Conservation (phyloP, 2,888 invertebrate species). For the Noctua janthina region DNA sequence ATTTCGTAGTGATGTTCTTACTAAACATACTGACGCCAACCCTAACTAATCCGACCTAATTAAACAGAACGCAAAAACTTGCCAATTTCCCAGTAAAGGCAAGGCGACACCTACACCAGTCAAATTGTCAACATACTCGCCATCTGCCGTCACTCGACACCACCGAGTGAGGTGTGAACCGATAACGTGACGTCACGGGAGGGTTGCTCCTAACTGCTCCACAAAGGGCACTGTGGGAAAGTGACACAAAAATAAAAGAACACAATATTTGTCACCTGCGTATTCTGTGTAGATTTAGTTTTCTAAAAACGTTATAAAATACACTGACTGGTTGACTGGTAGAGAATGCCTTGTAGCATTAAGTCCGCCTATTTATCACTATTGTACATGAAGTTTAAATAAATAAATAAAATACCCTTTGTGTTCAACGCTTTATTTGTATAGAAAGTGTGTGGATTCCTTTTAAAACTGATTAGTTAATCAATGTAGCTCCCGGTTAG, state of each 20-base stretch:
- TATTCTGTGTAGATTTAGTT: background rate
- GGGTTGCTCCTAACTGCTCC: conserved; percentile 21
- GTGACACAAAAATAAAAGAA: conserved; percentile 16
- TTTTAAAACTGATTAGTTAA: background rate
- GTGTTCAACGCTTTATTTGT: too few relatives aligned
- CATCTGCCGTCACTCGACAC: conserved; percentile 63
- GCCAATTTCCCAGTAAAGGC: conserved; percentile 43
- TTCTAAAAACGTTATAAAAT: background rate
- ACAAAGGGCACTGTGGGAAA: conserved; percentile 11
- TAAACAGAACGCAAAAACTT: conserved; percentile 50
- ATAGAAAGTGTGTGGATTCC: too few relatives aligned
- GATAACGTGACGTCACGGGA: conserved; percentile 60
- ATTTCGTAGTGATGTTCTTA: background rate
- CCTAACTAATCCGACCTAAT: conserved; percentile 38
- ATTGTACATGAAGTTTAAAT: too few relatives aligned
- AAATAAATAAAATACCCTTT: too few relatives aligned
- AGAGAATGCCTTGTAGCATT: too few relatives aligned
- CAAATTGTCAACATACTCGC: conserved; percentile 25
- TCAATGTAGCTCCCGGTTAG: too few relatives aligned
- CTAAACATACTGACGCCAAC: background rate
- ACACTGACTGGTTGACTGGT: too few relatives aligned
- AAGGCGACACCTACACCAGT: conserved; percentile 43
- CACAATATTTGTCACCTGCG: background rate
- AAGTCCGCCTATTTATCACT: too few relatives aligned
- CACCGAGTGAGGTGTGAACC: conserved; percentile 65